Percentiles rank a stretch among this genome's conserved stretches.
These are phyloP conservation scores for Dilophus febrilis DNA, from an alignment of 2,888 invertebrate genomes.

Conservation along the genomic window DNA sequence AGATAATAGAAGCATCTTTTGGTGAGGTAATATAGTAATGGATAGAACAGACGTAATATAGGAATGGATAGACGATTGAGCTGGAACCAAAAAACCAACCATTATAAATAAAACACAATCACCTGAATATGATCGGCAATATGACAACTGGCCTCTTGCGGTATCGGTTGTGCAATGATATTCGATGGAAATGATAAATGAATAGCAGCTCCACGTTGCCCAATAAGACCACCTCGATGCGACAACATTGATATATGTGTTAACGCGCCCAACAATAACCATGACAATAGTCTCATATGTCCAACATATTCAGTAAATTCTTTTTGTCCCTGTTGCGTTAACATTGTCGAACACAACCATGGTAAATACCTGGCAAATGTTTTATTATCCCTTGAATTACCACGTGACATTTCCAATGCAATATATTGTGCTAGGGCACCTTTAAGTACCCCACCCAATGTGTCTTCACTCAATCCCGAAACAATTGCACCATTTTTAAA, in stretches of 20 bases:
- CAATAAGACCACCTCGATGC: constrained; percentile 13
- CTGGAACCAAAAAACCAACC: not conserved
- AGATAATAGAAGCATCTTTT: too few species aligned
- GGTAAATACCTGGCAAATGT: constrained; percentile 69
- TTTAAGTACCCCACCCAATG: constrained; percentile 89
- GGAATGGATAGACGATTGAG: not conserved
- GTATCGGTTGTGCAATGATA: constrained; percentile 63
- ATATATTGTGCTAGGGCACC: constrained; percentile 87
- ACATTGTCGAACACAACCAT: constrained; percentile 73
- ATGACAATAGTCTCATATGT: constrained; percentile 85
- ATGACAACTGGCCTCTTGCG: constrained; percentile 89
- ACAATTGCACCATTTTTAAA: constrained; percentile 46
- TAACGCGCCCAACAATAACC: constrained; percentile 91
- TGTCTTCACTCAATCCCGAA: constrained; percentile 81
- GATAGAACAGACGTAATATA: not conserved
- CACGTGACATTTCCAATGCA: constrained; percentile 83
- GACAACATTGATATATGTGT: constrained; percentile 58
- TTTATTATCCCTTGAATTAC: constrained; percentile 67
- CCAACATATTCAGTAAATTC: constrained; percentile 92
- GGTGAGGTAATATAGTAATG: too few species aligned
- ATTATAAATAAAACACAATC: not conserved
- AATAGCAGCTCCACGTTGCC: constrained; percentile 14
- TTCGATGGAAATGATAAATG: constrained; percentile 22
- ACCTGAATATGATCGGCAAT: constrained; percentile 93
- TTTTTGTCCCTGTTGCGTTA: constrained; percentile 69